Base-by-base conservation (phyloP, 2,888 invertebrate genomes). In the Heliconius aoede region DNA sequence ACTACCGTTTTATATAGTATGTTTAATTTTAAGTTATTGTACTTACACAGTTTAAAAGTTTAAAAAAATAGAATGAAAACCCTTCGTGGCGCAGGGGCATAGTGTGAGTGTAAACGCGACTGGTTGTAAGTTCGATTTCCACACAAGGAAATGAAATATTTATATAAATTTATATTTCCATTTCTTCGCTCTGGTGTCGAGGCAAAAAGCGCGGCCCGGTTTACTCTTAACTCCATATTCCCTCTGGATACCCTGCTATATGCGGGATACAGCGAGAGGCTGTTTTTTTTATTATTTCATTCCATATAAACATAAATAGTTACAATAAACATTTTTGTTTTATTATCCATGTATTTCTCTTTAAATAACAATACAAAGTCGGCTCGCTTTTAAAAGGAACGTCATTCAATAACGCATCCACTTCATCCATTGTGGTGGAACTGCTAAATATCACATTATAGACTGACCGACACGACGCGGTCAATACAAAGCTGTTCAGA, bases 391-490 rank as follows among this genome's bases (percentile, higher is more conserved):
- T 26, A 72, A 36, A 60, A 60, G 36, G 8, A 60, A 60, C 72
- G 72, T 72, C 28, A 72, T 51, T 72, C 36, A 18, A 40, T 88
- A 89, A 88, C 90, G 90, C 89, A 79, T 85, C 73, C 40, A 1
- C 30, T 78, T 3, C 24, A 4, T 76, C 79, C 61, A 77, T 69
- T 74, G 80, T 51, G 61, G 69, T 75, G 73, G 73, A 40, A 75
- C 58, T 73, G 84, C 91, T 93, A 93, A 93, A 92, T 91, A 91
- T 88, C 86, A 82, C 85, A 84, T 90, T 90, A 92, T 93, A 89
- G 87, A 90, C 86, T 88, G 87, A 86, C 90, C 89, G 86, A 87
- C 90, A 89, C 87, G 86, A 85, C 82, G 88, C 85, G 91, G 91
- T 92, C 90, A 91, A 91, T 89, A 87, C 84, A 85, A 86, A 85